These are phyloP conservation scores for Heteronetta atricapilla DNA, from an alignment of 2,113 vertebrate species.

Conservation along the genomic window DNA sequence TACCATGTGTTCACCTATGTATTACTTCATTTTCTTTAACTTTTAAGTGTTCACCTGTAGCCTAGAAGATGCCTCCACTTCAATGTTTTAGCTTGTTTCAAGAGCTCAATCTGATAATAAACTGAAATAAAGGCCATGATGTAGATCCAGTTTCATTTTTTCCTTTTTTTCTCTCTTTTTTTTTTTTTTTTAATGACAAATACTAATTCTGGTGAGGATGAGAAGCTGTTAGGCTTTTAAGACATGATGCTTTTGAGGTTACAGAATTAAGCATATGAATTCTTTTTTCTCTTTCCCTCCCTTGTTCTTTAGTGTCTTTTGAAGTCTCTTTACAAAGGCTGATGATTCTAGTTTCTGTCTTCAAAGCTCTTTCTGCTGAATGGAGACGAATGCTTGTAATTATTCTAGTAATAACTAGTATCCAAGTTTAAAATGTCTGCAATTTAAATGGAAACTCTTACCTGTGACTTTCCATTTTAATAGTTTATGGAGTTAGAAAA, in stretches of 20 bases:
- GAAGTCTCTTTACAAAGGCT: not conserved
- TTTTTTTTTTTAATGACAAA: not conserved
- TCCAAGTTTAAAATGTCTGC: not conserved
- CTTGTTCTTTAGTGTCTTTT: not conserved
- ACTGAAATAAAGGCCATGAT: not conserved
- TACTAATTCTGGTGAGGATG: not conserved
- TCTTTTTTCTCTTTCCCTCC: not conserved
- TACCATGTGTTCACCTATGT: not conserved
- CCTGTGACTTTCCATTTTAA: not conserved
- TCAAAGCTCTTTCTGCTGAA: not conserved
- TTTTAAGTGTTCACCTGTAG: not conserved
- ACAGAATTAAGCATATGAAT: not conserved
- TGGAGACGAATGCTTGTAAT: not conserved
- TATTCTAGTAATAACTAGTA: not conserved
- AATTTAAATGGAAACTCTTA: not conserved
- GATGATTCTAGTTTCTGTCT: not conserved
- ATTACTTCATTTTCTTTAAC: not conserved
- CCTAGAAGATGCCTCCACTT: not conserved
- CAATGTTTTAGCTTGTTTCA: not conserved
- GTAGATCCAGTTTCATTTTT: not conserved
- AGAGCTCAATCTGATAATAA: not conserved
- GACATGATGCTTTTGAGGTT: not conserved
- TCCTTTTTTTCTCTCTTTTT: too few relatives aligned
- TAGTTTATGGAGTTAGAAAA: not conserved
- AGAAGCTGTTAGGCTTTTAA: not conserved